Conservation (phyloP, 1,140 invertebrate genomes). For the Lordiphosa stackelbergi region DNA sequence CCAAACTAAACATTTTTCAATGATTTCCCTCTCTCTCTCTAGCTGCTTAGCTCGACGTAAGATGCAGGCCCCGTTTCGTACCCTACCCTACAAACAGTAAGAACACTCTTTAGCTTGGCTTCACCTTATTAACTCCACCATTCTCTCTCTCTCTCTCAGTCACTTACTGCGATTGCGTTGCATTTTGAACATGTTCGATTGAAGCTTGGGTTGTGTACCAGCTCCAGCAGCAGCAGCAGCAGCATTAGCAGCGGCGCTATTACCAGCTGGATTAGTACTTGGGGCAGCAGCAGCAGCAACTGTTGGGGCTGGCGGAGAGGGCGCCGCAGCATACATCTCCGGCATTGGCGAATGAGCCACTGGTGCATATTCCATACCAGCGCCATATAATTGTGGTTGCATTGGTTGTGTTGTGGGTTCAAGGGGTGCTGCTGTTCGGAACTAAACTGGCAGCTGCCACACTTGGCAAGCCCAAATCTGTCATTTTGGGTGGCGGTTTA, state of each 20-base stretch:
- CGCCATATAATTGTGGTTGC: constrained; percentile 17
- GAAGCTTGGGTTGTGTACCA: constrained; percentile 77
- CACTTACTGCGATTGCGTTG: constrained; percentile 84
- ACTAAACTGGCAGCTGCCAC: constrained; percentile 3
- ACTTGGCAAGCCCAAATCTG: constrained; percentile 76
- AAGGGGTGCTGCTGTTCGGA: constrained; percentile 5
- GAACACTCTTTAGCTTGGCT: too few relatives aligned
- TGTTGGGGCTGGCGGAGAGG: constrained; percentile 18
- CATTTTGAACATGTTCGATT: constrained; percentile 87
- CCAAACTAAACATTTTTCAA: too few relatives aligned
- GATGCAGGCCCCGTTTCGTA: too few relatives aligned
- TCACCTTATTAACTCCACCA: too few relatives aligned
- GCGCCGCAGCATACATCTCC: constrained; percentile 38
- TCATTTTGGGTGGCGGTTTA: constrained; percentile 86
- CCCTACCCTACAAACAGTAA: too few relatives aligned
- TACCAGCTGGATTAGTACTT: constrained; percentile 2
- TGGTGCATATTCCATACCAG: constrained; percentile 31
- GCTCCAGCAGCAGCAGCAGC: constrained; percentile 61
- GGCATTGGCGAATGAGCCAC: constrained; percentile 20
- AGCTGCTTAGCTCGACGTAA: too few relatives aligned
- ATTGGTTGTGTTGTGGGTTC: too few relatives aligned
- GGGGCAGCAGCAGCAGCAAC: too few relatives aligned
- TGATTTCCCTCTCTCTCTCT: too few relatives aligned
- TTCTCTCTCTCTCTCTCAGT: too few relatives aligned
- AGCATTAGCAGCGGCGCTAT: neutral